These are phyloP conservation scores for Otolemur crassicaudatus DNA, from an alignment of 2,797 vertebrate species.

Conservation along the genomic window DNA sequence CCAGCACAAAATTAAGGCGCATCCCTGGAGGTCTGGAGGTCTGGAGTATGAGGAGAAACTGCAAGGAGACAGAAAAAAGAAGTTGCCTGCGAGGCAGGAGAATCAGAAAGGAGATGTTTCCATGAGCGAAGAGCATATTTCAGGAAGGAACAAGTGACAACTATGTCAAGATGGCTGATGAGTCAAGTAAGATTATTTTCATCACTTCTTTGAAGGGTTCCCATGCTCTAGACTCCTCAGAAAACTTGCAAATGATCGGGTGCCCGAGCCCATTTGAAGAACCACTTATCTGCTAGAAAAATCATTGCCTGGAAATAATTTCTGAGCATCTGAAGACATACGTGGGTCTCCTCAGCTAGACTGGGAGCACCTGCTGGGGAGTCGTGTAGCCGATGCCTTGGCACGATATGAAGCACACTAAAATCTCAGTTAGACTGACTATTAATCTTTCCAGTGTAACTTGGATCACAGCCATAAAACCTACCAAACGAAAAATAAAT, in stretches of 20 bases:
- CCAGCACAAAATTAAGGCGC: neutral
- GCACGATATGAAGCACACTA: neutral
- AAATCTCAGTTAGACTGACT: neutral
- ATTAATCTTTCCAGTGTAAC: constrained; percentile 15
- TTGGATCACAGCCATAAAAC: constrained; percentile 16
- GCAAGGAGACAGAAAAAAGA: neutral
- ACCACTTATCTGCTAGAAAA: neutral
- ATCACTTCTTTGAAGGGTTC: neutral
- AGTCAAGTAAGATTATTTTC: neutral
- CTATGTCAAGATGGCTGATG: neutral
- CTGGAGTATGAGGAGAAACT: neutral
- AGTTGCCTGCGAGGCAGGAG: neutral
- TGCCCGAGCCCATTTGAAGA: neutral
- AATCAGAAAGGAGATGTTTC: neutral
- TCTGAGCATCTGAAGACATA: neutral
- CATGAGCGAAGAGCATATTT: neutral
- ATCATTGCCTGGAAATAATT: neutral
- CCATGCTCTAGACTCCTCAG: neutral
- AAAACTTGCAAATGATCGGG: neutral
- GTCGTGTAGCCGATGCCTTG: neutral
- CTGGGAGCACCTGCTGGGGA: neutral
- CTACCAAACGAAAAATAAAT: constrained; percentile 60
- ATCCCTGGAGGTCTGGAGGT: neutral
- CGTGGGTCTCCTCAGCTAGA: neutral
- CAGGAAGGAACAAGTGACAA: neutral